Conservation (phyloP, 2,113 vertebrate genomes). For the Atrichornis clamosus region DNA sequence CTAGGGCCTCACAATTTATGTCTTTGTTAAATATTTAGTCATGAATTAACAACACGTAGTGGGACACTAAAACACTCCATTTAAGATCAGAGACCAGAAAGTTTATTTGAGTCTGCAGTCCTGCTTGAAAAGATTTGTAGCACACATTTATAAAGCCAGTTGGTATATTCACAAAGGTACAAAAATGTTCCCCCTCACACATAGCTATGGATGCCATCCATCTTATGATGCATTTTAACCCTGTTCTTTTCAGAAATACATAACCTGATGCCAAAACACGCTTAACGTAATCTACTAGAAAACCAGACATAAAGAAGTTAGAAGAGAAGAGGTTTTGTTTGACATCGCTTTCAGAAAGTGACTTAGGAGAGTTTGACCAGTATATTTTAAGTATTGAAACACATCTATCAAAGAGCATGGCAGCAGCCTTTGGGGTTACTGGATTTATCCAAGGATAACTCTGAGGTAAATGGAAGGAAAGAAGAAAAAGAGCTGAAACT, state of each 20-base stretch:
- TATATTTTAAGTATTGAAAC: not conserved
- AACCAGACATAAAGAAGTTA: not conserved
- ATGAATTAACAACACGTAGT: not conserved
- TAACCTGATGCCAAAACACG: not conserved
- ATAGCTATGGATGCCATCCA: not conserved
- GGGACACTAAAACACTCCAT: not conserved
- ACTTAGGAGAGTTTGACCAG: not conserved
- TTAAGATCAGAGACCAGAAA: slow-evolving; percentile 8
- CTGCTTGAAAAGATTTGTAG: slow-evolving; percentile 1
- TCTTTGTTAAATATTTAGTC: slow-evolving; percentile 18
- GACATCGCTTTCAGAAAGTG: not conserved
- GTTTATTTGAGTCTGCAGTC: not conserved
- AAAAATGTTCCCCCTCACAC: not conserved
- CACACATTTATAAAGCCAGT: not conserved
- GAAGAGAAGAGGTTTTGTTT: not conserved
- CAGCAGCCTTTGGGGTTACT: not conserved
- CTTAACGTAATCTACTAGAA: not conserved
- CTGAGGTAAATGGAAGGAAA: not conserved
- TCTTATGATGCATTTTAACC: not conserved
- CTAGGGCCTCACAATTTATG: not conserved
- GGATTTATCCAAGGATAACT: not conserved
- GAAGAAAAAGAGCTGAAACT: not conserved
- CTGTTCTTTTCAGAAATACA: not conserved
- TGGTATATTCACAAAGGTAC: not conserved
- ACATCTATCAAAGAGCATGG: not conserved